Base-by-base conservation (phyloP, 2,888 invertebrate species). In the Pachycephus smyrnensis region DNA sequence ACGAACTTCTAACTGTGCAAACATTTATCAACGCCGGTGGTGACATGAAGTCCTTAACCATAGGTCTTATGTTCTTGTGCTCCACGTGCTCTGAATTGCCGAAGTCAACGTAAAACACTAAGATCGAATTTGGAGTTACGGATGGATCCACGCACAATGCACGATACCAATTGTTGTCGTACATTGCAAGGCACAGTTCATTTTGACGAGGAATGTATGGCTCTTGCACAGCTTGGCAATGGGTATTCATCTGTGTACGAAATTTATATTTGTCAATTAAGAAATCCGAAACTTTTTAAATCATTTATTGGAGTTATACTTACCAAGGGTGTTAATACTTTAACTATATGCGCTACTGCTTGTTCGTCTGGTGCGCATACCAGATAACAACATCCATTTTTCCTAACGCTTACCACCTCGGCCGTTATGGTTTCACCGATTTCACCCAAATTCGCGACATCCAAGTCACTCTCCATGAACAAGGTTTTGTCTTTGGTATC, bases 131-230 rank as follows among this genome's bases (percentile, higher is more conserved):
- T 0, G 82, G 33, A 0, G 86, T 79, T 9, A 76, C 68, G n/a
- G 69, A 85, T 15, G 86, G 81, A 15, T 80, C 23, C 0, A 88
- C 0, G 23, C 90, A 90, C 4, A 84, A 73, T 0, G 88, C 92
- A 12, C 92, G 87, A 73, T 88, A 92, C 89, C 89, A 92, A 0
- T 9, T 71, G 31, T 75, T 84, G 0, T 87, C 80, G 55, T 82
- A 91, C 6, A 85, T 79, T 12, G 89, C 91, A 1, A 92, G 78
- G 69, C 92, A 91, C 0, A 92, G 84, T 78, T 92, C 92, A 1
- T 82, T 40, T 0, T 78, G 74, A 23, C 90, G 83, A 6, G 92
- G 92, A 76, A 91, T 90, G 36, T 92, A 92, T 55, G 87, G 79
- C 0, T 83, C 77, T 1, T 81, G 81, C 1, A 81, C 79, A 2